These are phyloP conservation scores for Acanthaster planci DNA, from an alignment of 35 echinoderm and acorn worm genomes.

Conservation along the genomic window DNA sequence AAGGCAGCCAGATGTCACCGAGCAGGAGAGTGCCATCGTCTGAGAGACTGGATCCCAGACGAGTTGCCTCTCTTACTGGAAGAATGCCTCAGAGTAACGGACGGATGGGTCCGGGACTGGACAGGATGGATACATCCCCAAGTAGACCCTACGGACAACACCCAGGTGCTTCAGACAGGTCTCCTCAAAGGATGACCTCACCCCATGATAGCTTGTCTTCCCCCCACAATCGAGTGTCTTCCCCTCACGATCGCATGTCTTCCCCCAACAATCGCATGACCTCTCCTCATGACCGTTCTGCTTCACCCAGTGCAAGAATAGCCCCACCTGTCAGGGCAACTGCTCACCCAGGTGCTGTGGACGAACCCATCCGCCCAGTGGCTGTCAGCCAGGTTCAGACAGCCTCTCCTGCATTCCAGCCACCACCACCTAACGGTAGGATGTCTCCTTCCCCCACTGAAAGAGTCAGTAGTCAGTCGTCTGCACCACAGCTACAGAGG, in stretches of 20 bases:
- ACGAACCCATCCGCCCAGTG: constrained; percentile 2
- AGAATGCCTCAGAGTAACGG: background rate
- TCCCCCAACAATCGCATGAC: background rate
- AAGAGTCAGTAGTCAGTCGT: background rate
- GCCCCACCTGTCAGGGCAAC: background rate
- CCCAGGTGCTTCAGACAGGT: background rate
- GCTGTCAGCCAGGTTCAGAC: background rate
- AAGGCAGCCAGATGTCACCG: background rate
- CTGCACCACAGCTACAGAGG: background rate
- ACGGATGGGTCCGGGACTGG: background rate
- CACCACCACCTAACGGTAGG: background rate
- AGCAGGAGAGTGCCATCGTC: background rate
- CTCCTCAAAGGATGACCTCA: background rate
- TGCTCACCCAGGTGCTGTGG: background rate
- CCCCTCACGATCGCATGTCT: constrained; percentile 4
- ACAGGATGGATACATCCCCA: constrained; percentile 6
- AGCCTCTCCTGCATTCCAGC: background rate
- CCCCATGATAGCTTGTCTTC: background rate
- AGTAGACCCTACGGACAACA: background rate
- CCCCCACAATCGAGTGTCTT: constrained; percentile 3
- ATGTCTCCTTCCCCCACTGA: background rate
- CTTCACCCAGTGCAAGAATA: background rate
- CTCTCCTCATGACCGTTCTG: background rate
- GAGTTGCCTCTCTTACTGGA: background rate
- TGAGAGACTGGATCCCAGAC: background rate